Percentiles rank a stretch among this genome's conserved stretches.
These are phyloP conservation scores for Heliothis subflexa DNA, from an alignment of 1,140 invertebrate genomes.

Conservation along the genomic window DNA sequence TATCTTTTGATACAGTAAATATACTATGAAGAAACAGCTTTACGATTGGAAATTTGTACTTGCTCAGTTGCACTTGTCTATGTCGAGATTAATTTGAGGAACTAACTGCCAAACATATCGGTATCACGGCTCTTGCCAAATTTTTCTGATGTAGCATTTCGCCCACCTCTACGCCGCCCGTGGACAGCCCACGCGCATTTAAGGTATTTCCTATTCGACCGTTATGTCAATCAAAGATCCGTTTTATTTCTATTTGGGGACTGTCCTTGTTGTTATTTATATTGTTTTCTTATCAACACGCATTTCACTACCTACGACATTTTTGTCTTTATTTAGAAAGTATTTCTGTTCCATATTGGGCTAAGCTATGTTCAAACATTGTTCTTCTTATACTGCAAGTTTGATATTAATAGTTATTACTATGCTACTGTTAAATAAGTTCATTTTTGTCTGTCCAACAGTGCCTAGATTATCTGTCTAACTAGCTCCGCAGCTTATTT, in stretches of 20 bases:
- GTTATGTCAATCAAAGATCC: conserved; percentile 71
- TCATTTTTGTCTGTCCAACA: neutral
- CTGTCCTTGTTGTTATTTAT: conserved; percentile 67
- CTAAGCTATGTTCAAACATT: too few relatives aligned
- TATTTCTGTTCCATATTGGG: too few relatives aligned
- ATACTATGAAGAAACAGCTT: neutral
- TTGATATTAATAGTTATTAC: too few relatives aligned
- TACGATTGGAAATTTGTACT: neutral
- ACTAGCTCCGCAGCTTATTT: neutral
- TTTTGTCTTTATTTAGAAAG: too few relatives aligned
- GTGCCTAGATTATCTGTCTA: neutral
- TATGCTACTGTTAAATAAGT: too few relatives aligned
- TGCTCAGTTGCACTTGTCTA: neutral
- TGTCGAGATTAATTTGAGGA: conserved; percentile 51
- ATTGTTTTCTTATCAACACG: conserved; percentile 31
- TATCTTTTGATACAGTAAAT: neutral
- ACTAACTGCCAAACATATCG: conserved; percentile 59
- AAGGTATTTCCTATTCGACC: conserved; percentile 68
- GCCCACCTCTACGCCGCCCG: conserved; percentile 52
- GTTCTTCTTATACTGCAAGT: too few relatives aligned
- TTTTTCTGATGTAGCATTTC: conserved; percentile 52
- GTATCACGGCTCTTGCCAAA: conserved; percentile 61
- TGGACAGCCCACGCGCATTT: conserved; percentile 62
- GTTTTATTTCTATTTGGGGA: conserved; percentile 66
- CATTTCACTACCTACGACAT: neutral